These are phyloP conservation scores for Cotesia glomerata DNA, from an alignment of 1,140 invertebrate species.

Conservation along the genomic window DNA sequence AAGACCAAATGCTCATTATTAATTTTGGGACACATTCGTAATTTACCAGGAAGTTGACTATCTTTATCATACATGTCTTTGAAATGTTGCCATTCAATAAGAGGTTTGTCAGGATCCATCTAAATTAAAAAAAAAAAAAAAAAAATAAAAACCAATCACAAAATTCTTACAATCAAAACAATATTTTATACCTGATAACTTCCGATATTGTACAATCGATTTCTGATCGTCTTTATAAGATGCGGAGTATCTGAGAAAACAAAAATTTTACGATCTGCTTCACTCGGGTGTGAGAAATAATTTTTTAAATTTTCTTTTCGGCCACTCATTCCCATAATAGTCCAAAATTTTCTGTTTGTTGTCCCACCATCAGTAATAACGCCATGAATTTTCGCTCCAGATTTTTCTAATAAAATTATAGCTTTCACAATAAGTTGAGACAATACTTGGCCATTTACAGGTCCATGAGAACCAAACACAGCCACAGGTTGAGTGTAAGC, in stretches of 20 bases:
- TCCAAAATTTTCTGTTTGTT: constrained; percentile 24
- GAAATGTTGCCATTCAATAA: constrained; percentile 29
- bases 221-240: constrained; percentile 3
- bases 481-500: constrained; percentile 27
- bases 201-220: neutral
- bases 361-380: constrained; percentile 1
- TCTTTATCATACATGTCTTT: constrained; percentile 14
- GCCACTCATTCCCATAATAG: constrained; percentile 14
- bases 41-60: neutral
- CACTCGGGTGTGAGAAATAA: constrained; percentile 26
- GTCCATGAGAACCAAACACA: constrained; percentile 30
- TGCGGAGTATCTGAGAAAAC: constrained; percentile 27
- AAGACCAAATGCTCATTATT: constrained; percentile 16
- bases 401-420: constrained; percentile 26
- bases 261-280: constrained; percentile 15
- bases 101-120: constrained; percentile 17
- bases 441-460: constrained; percentile 17
- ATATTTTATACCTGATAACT: neutral
- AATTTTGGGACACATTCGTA: constrained; percentile 19
- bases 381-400: constrained; percentile 14
- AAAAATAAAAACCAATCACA: neutral
- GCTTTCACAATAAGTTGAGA: constrained; percentile 30
- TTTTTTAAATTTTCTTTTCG: constrained; percentile 9
- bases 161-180: neutral
- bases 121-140: neutral